Conservation (phyloP, 37 sponge, comb jelly and placozoan genomes). For the Cliona cf. orientalis region DNA sequence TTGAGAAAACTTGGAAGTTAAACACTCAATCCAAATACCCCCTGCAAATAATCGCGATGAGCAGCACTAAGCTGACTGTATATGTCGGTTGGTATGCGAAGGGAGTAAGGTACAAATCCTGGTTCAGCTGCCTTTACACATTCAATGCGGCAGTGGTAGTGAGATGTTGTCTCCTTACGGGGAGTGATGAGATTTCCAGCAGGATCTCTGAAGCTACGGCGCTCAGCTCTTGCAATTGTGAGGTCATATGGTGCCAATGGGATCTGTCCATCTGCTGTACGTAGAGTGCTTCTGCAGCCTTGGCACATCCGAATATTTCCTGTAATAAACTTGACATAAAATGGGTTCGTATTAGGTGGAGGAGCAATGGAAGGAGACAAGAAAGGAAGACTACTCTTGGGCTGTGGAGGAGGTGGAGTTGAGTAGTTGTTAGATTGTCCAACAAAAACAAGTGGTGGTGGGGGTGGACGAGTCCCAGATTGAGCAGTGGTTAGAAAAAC, state of each 20-base stretch:
- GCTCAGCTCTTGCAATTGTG: background rate
- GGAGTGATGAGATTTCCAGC: background rate
- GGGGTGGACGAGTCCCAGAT: too few species aligned
- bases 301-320: slow-evolving; percentile 26
- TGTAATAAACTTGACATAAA: slow-evolving; percentile 7
- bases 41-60: background rate
- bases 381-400: background rate
- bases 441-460: background rate
- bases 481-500: too few species aligned
- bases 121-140: background rate
- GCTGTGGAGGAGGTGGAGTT: too few species aligned
- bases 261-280: background rate
- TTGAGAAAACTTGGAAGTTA: too few species aligned
- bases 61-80: background rate
- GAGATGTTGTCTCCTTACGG: background rate
- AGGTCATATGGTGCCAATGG: slow-evolving; percentile 11
- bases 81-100: background rate
- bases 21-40: background rate
- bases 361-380: background rate
- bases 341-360: background rate
- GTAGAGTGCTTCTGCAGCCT: slow-evolving; percentile 6
- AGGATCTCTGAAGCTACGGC: background rate
- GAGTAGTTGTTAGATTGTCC: background rate
- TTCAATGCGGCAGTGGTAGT: background rate
- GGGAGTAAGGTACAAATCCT: background rate